Evolutionary conservation across 2,888 invertebrate species (phyloP).

Genomic region (Drosophila affinis): DNA sequence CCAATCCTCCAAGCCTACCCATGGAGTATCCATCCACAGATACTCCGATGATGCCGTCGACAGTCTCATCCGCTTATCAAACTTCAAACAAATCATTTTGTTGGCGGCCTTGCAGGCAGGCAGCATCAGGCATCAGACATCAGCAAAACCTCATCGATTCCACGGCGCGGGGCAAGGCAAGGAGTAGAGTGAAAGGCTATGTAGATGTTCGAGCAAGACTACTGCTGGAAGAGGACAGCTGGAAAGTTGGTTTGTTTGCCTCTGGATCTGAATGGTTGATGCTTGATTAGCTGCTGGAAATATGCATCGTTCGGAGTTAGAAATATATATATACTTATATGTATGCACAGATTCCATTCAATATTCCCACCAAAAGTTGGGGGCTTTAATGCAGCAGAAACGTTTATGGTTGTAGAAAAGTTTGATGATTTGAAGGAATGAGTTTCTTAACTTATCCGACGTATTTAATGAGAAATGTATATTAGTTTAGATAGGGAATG

Average conservation of each 20-base stretch:
- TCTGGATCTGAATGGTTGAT: neutral
- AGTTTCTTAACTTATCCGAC: too few relatives aligned
- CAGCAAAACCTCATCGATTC: neutral
- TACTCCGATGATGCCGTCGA: conserved; percentile 63
- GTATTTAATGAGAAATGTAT: too few relatives aligned
- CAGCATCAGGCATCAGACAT: neutral
- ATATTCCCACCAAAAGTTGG: neutral
- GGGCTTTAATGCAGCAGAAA: neutral
- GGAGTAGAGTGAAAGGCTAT: neutral
- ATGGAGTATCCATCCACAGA: conserved; percentile 38
- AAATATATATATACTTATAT: neutral
- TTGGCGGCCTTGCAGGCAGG: conserved; percentile 60
- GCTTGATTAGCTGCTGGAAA: neutral
- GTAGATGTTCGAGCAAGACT: neutral
- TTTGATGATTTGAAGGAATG: neutral
- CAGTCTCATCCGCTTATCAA: conserved; percentile 81
- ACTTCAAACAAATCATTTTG: conserved; percentile 77
- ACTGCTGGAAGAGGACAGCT: neutral
- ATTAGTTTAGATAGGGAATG: too few relatives aligned
- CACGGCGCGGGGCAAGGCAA: neutral
- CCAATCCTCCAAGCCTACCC: conserved; percentile 6
- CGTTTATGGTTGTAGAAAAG: neutral
- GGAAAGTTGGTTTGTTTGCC: neutral
- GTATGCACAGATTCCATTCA: neutral
- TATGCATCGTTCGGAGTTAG: neutral